Evolutionary conservation across 2,113 vertebrate species (phyloP), one percentile per base, ranked within the genome.

Genomic region (Lampris incognitus): DNA sequence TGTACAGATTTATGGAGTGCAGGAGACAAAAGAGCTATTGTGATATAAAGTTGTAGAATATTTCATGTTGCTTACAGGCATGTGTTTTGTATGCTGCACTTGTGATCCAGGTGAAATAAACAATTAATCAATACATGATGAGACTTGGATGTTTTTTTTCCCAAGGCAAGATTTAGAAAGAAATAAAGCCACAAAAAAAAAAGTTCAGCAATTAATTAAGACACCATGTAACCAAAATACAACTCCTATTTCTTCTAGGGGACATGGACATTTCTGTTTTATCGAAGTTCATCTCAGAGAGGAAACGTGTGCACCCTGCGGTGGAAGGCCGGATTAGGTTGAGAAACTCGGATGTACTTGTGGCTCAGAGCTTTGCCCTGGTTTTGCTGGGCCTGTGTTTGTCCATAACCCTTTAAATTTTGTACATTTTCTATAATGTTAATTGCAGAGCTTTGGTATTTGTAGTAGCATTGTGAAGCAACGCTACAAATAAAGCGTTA

Each of bases 241-340:
- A 38, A 69, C 62, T 7, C 39, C 24, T 2, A 63, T 5, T 72
- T 66, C 78, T 75, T 86, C 79, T 86, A 97, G 96, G 96, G 92
- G 91, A 96, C 55, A 89, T 92, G 67, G 96, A 97, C 66, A 50
- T 93, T 70, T 79, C 85, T 0, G 92, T 96, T 42, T 85, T 97
- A 69, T 93, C 94, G 64, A 89, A 85, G 69, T 96, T 96, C 75
- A 94, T 97, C 72, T 84, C 58, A 38, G 92, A 92, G 78, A 95
- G 95, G 95, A 89, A 90, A 86, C 87, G 66, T 7, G 85, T 96
- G 79, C 95, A 94, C 79, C 93, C 95, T 74, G 91, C 94, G 38
- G 87, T 96, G 76, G 95, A 96, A 92, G 95, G 95, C 0, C 93
- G 95, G 74, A 94, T 96, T 72, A 94, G 63, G 24, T 94, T 96